These are phyloP conservation scores for Lacerta agilis DNA, from an alignment of 2,797 vertebrate genomes.

Conservation along the genomic window DNA sequence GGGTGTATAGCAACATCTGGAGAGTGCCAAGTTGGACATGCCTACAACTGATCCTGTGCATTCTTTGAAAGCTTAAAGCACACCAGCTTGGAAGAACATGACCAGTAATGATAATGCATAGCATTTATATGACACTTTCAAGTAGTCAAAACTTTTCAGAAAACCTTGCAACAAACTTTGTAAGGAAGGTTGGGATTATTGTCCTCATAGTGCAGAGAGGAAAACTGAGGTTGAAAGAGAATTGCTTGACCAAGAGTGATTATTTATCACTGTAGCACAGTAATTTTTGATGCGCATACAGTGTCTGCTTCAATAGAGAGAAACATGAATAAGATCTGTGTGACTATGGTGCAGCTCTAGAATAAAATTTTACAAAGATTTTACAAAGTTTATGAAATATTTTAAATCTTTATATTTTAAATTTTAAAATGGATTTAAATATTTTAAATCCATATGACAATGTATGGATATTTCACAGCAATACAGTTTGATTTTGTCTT, in stretches of 20 bases:
- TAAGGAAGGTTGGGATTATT: not conserved
- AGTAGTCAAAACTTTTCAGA: not conserved
- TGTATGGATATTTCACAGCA: not conserved
- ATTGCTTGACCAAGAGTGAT: not conserved
- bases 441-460: not conserved
- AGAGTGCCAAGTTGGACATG: too few relatives aligned
- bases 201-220: not conserved
- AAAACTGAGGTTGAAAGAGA: not conserved
- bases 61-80: not conserved
- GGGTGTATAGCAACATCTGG: not conserved
- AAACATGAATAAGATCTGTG: too few relatives aligned
- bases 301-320: not conserved
- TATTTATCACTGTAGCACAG: too few relatives aligned
- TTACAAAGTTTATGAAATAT: not conserved
- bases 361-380: too few relatives aligned
- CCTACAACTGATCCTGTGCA: not conserved
- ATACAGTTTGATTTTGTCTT: not conserved
- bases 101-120: not conserved
- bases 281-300: not conserved
- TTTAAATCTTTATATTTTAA: not conserved
- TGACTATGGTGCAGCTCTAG: not conserved
- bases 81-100: not conserved
- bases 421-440: not conserved
- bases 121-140: not conserved
- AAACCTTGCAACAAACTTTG: too few relatives aligned